Evolutionary conservation across 2,888 invertebrate species (phyloP).

Genomic region (Yponomeuta plumbellus): DNA sequence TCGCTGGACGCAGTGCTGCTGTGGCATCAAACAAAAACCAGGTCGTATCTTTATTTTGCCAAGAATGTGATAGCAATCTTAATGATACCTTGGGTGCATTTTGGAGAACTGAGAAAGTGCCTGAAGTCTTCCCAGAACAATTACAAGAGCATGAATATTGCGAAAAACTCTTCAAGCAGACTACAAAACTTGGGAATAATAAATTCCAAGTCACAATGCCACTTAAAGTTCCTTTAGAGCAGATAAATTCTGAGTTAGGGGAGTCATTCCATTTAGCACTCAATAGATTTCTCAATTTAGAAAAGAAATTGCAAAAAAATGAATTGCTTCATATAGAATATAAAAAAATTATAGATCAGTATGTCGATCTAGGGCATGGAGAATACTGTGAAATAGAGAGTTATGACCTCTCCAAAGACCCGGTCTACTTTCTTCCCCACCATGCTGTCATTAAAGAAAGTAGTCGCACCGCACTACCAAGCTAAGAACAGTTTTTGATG

Average conservation of each 20-base stretch:
- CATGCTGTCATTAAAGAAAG: slow-evolving; percentile 21
- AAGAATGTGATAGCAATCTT: slow-evolving; percentile 15
- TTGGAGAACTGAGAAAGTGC: slow-evolving; percentile 21
- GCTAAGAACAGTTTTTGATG: slow-evolving; percentile 20
- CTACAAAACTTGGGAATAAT: slow-evolving; percentile 19
- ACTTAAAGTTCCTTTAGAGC: slow-evolving; percentile 21
- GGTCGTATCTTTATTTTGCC: not conserved
- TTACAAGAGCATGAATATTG: slow-evolving; percentile 21
- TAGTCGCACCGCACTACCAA: slow-evolving; percentile 17
- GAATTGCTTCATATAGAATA: slow-evolving; percentile 15
- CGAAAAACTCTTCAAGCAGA: slow-evolving; percentile 20
- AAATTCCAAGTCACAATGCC: slow-evolving; percentile 23
- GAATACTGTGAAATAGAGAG: slow-evolving; percentile 10
- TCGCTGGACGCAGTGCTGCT: slow-evolving; percentile 18
- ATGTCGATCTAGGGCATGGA: slow-evolving; percentile 20
- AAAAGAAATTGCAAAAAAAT: slow-evolving; percentile 21
- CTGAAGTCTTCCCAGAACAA: slow-evolving; percentile 21
- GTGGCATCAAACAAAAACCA: not conserved
- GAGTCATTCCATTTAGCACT: slow-evolving; percentile 25
- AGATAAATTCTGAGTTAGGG: slow-evolving; percentile 15
- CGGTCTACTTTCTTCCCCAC: slow-evolving; percentile 22
- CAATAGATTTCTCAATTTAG: slow-evolving; percentile 24
- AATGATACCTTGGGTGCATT: slow-evolving; percentile 14
- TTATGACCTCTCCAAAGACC: slow-evolving; percentile 15
- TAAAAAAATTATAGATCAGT: slow-evolving; percentile 20